Base-by-base conservation (phyloP, 2,888 invertebrate species). In the Xestia xanthographa region DNA sequence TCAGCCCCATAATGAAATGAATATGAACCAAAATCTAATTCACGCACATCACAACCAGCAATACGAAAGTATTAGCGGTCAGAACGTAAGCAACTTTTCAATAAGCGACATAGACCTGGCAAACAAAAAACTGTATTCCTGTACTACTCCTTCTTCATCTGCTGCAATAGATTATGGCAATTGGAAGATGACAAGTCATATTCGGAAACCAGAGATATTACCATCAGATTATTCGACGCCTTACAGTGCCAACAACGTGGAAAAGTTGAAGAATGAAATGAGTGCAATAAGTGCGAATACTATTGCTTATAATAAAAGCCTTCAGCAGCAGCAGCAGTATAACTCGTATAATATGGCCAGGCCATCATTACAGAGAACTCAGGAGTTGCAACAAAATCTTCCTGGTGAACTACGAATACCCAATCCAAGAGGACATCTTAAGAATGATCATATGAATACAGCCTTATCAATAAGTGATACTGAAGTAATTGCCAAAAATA, bases 41-140 rank as follows among this genome's bases (percentile, higher is more conserved):
- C 95, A 94, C 67, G 92, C 94, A n/a, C 95, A 95, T 87, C 95
- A 95, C 72, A 94, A 90, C 75, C 95, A 95, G 77, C 95, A 95
- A 77, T 96, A 94, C 77, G 96, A 96, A 41, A 80, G 90, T 17
- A 84, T 94, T 45, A 85, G 92, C 72, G 91, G 91, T 14, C 95
- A 95, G 86, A 84, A 90, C 22, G 89, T 94, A 29, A 92, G 91
- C 75, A 94, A 92, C 79, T 96, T 95, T 87, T 95, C 95, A 6
- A 90, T 96, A n/a, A 95, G 91, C 78, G 96, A 96, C 74, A 96
- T 96, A 80, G 96, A 96, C 84, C 62, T 95, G 60, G 95, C 96
- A 0, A 96, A 96, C 80, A 96, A 96, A 79, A 96, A 96, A 83
- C 85, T 96, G 22, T 96, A 94, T 87, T 89, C 93, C 29, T 92